A percentile compares a stretch with the other conserved stretches of the same genome.
These are phyloP conservation scores for Philypnodon macrostomus DNA, from an alignment of 2,797 vertebrate genomes.

Conservation along the genomic window DNA sequence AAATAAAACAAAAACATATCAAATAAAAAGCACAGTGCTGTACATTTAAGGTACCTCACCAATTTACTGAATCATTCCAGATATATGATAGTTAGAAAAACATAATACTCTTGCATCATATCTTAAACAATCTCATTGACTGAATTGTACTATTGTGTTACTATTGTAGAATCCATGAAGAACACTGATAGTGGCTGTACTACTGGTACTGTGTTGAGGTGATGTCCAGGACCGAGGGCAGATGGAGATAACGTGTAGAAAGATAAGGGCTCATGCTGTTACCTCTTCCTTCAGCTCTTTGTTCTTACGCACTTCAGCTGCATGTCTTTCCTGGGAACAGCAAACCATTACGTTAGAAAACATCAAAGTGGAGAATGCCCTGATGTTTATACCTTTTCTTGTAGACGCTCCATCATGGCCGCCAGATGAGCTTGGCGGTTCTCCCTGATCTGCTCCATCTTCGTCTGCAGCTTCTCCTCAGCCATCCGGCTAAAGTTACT, in stretches of 20 bases:
- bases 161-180: slow-evolving; percentile 59
- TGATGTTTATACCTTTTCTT: slow-evolving; percentile 81
- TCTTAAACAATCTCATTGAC: slow-evolving; percentile 90
- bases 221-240: slow-evolving; percentile 54
- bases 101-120: slow-evolving; percentile 64
- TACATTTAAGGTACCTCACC: slow-evolving; percentile 41
- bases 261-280: slow-evolving; percentile 81
- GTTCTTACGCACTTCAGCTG: slow-evolving; percentile 92
- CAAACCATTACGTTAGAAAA: slow-evolving; percentile 1
- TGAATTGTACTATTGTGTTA: slow-evolving; percentile 66
- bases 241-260: slow-evolving; percentile 36
- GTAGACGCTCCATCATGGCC: slow-evolving; percentile 90
- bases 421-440: slow-evolving; percentile 89
- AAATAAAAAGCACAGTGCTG: slow-evolving; percentile 56
- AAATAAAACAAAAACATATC: slow-evolving; percentile 54
- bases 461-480: slow-evolving; percentile 94
- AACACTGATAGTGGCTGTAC: slow-evolving; percentile 60
- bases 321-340: slow-evolving; percentile 85
- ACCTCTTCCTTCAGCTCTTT: slow-evolving; percentile 94
- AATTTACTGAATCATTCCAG: slow-evolving; percentile 40
- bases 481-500: slow-evolving; percentile 97
- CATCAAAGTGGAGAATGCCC: neutral
- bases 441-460: slow-evolving; percentile 97
- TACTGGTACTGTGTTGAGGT: slow-evolving; percentile 58
- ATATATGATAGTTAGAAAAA: slow-evolving; percentile 51